Evolutionary conservation across 2,797 vertebrate genomes (phyloP).

Genomic region (Buphagus erythrorhynchus): DNA sequence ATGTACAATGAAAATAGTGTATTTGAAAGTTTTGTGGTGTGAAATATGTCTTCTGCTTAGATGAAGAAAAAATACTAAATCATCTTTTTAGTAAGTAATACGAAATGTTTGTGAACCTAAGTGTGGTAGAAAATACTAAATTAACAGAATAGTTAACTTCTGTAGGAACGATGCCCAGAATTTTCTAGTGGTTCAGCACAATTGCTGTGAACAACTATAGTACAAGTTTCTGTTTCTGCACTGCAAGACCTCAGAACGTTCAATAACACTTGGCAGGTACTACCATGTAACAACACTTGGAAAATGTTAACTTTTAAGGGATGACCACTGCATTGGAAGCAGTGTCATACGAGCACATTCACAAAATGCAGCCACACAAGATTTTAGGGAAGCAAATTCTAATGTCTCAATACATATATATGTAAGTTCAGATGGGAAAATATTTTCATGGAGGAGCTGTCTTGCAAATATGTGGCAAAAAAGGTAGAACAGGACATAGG

Average conservation of each 20-base stretch:
- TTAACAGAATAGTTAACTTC: not conserved
- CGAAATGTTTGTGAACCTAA: not conserved
- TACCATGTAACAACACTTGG: not conserved
- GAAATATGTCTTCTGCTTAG: not conserved
- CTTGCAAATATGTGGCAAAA: not conserved
- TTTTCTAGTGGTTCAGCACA: not conserved
- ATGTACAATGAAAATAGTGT: not conserved
- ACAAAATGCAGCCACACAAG: fast-evolving
- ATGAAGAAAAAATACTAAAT: not conserved
- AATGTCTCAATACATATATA: not conserved
- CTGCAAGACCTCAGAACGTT: not conserved
- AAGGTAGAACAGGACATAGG: not conserved
- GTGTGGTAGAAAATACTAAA: not conserved
- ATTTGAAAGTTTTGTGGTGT: not conserved
- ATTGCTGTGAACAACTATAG: not conserved
- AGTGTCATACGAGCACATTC: not conserved
- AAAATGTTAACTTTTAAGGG: not conserved
- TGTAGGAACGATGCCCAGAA: not conserved
- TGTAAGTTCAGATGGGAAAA: not conserved
- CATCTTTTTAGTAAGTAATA: not conserved
- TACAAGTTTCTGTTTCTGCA: not conserved
- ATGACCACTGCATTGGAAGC: not conserved
- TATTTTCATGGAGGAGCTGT: not conserved
- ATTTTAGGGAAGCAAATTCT: not conserved
- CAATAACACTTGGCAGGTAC: not conserved